A percentile compares a stretch with the other conserved stretches of the same genome.
phyloP scores from a whole-genome alignment of 2,888 invertebrate species.

The Dascillus cervinus region DNA sequence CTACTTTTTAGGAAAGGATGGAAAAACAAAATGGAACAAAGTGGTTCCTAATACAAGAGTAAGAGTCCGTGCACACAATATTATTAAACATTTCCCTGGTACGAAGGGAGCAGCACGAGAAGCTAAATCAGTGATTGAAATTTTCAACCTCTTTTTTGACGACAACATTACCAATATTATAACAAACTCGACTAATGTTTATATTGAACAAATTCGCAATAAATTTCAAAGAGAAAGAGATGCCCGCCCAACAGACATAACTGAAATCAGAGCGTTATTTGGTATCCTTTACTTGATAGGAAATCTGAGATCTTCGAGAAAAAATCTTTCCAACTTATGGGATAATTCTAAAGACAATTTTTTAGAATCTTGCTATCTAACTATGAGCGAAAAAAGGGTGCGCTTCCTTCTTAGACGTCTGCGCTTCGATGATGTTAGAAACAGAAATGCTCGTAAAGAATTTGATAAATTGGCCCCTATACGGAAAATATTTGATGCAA shows the following conservation, averaged over 20 bases:
- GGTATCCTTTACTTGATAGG: too few species aligned
- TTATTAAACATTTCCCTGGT: constrained; percentile 5
- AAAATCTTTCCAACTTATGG: neutral
- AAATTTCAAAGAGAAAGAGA: constrained; percentile 5
- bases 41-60: neutral
- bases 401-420: constrained; percentile 11
- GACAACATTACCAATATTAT: constrained; percentile 4
- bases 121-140: constrained; percentile 2
- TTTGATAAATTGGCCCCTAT: constrained; percentile 19
- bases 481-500: constrained; percentile 20
- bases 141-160: constrained; percentile 2
- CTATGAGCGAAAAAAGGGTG: constrained; percentile 1
- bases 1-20: too few species aligned
- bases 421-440: constrained; percentile 17
- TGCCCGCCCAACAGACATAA: constrained; percentile 1
- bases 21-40: constrained; percentile 1
- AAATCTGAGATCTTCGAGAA: too few species aligned
- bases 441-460: constrained; percentile 7
- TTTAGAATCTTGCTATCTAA: constrained; percentile 2
- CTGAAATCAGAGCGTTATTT: neutral
- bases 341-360: constrained; percentile 1
- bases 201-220: constrained; percentile 3
- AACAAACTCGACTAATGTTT: constrained; percentile 5
- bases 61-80: constrained; percentile 4
- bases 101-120: constrained; percentile 2